Base-by-base conservation (phyloP, 1,140 invertebrate species). In the Glossosoma conforme region DNA sequence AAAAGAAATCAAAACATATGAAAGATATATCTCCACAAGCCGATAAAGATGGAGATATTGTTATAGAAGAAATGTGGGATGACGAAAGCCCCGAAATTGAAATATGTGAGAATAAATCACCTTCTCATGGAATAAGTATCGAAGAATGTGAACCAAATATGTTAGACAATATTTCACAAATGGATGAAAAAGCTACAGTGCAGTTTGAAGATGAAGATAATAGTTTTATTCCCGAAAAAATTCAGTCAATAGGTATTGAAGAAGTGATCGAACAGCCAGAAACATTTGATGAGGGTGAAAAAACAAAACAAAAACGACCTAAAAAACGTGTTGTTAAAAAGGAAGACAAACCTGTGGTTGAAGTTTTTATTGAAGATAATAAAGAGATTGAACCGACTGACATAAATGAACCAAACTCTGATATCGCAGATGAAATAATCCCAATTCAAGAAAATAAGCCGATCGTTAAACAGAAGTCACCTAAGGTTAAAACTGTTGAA, bases 41-140 rank as follows among this genome's bases (percentile, higher is more conserved):
- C 21, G 59, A 60, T 25, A 43, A 50, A n/a, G 28, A 22, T 44
- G 66, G 65, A 43, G 67, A 75, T 55, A 54, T 74, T n/a, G 68
- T 74, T 2, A 74, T 74, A 42, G 71, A 74, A 62, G 71, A 74
- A 64, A 66, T 60, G 35, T 60, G 70, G 49, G 69, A 74, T 54
- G 67, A 68, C 38, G 69, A 72, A 1, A 36, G 18, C 25, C 52
- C 61, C 5, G 36, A 60, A 63, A 48, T 45, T 28, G 10, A 40
- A 47, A 22, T 32, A 47, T 18, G 17, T 17, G 24, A 30, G n/a
- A 11, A 18, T n/a, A n/a, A n/a, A n/a, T n/a, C 19, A 18, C 19
- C 44, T 25, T 43, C 35, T n/a, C 32, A 48, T 18, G 49, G 48
- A 22, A 36, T 56, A 11, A 47, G 35, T 17, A 56, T 56, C 21